A percentile compares a stretch with the other conserved stretches of the same genome.
phyloP scores from a whole-genome alignment of 2,113 vertebrate genomes.

The Pteruthius melanotis region DNA sequence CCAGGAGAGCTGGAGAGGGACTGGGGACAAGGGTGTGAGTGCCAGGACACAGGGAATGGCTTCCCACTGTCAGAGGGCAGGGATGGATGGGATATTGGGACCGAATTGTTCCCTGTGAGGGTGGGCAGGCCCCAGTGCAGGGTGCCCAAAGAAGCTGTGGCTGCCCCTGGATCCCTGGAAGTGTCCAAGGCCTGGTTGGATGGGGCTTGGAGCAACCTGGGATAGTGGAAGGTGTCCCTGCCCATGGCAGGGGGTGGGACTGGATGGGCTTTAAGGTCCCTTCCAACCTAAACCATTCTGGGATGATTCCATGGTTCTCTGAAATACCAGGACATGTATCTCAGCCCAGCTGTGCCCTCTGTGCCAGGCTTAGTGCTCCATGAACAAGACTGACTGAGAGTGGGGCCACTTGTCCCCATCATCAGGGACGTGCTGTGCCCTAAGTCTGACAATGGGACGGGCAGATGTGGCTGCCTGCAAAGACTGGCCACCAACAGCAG shows the following conservation, averaged over 20 bases:
- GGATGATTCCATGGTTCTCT: not conserved
- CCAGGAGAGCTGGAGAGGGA: not conserved
- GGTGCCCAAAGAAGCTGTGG: not conserved
- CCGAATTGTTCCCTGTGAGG: not conserved
- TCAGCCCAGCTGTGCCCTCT: not conserved
- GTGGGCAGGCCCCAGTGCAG: not conserved
- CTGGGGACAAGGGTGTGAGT: not conserved
- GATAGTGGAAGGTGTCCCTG: not conserved
- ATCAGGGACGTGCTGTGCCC: not conserved
- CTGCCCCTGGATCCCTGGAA: not conserved
- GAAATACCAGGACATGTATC: not conserved
- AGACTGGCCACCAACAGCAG: rapidly evolving
- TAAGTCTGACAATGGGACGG: not conserved
- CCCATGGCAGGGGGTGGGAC: not conserved
- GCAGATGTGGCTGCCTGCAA: rapidly evolving
- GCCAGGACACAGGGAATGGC: not conserved
- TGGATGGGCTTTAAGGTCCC: not conserved
- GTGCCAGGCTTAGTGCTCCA: not conserved
- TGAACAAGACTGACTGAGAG: not conserved
- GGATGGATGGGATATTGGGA: not conserved
- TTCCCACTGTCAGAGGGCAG: not conserved
- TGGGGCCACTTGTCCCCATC: not conserved
- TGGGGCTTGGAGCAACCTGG: rapidly evolving
- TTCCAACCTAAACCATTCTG: not conserved
- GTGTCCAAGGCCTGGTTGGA: not conserved